phyloP scores from a whole-genome alignment of 1,140 invertebrate species.

The Drosophila trapezifrons region DNA sequence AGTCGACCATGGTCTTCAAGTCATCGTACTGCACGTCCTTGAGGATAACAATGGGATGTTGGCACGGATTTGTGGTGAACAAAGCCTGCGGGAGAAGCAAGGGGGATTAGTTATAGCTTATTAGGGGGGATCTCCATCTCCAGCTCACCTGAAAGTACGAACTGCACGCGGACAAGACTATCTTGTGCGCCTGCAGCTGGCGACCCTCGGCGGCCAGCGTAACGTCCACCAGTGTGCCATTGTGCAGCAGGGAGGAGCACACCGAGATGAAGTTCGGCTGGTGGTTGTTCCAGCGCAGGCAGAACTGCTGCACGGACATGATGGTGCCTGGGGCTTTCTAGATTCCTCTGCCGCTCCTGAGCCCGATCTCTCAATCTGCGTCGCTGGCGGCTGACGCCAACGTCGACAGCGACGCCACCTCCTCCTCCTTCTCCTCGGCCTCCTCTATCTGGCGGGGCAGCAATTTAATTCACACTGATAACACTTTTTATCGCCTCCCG shows the following conservation, averaged over 20 bases:
- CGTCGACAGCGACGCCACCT: constrained; percentile 27
- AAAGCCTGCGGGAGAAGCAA: constrained; percentile 86
- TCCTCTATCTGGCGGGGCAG: constrained; percentile 37
- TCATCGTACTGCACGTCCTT: constrained; percentile 94
- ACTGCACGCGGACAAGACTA: constrained; percentile 93
- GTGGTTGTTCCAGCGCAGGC: constrained; percentile 95
- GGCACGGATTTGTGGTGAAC: constrained; percentile 93
- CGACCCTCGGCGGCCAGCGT: constrained; percentile 93
- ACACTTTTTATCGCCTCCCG: constrained; percentile 70
- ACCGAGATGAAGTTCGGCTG: constrained; percentile 94
- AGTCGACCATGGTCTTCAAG: constrained; percentile 94
- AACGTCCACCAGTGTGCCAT: constrained; percentile 94
- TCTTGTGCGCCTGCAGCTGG: constrained; percentile 93
- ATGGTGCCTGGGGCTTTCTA: constrained; percentile 19
- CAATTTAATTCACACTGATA: constrained; percentile 71
- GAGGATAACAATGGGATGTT: constrained; percentile 95
- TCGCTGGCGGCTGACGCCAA: constrained; percentile 36
- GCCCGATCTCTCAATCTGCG: constrained; percentile 29
- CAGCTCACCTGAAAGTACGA: constrained; percentile 91
- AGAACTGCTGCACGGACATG: constrained; percentile 93
- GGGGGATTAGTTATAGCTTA: neutral
- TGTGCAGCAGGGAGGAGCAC: constrained; percentile 91
- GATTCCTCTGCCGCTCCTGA: constrained; percentile 26
- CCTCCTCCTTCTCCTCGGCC: neutral
- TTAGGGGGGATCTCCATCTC: neutral